Percentiles rank a stretch among this genome's conserved stretches.
phyloP scores from a whole-genome alignment of 2,888 invertebrate species.

The Mellilla xanthometata region DNA sequence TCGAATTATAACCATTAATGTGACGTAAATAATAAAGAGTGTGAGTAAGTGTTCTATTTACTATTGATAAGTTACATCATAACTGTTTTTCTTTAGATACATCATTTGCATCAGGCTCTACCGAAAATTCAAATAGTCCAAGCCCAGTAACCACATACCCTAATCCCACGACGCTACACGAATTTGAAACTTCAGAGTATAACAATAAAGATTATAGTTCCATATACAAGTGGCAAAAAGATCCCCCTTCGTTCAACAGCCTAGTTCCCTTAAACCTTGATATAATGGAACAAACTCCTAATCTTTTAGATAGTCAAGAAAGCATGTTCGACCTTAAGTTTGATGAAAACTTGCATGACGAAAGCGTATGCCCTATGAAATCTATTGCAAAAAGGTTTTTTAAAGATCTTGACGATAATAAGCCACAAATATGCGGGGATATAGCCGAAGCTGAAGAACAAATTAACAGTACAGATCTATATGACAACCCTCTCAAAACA shows the following conservation, averaged over 20 bases:
- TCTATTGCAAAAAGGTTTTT: constrained; percentile 37
- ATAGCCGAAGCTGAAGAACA: constrained; percentile 51
- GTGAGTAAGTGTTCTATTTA: no score
- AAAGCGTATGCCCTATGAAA: constrained; percentile 53
- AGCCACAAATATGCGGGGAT: constrained; percentile 31
- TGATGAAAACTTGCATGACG: constrained; percentile 5
- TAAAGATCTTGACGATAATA: constrained; percentile 23
- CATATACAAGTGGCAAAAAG: constrained; percentile 22
- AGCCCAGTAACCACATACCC: constrained; percentile 1
- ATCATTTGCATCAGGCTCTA: constrained; percentile 17
- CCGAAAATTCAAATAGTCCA: constrained; percentile 9
- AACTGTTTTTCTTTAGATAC: constrained; percentile 18
- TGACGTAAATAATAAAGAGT: no score
- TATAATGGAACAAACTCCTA: neutral
- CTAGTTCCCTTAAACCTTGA: constrained; percentile 16
- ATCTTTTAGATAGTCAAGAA: neutral
- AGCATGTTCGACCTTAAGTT: constrained; percentile 22
- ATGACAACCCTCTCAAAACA: constrained; percentile 37
- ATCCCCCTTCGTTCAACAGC: constrained; percentile 16
- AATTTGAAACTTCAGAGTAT: constrained; percentile 17
- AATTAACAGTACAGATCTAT: constrained; percentile 50
- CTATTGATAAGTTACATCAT: neutral
- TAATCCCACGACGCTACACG: neutral
- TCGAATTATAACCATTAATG: no score
- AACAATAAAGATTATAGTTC: constrained; percentile 16